Evolutionary conservation across 2,113 vertebrate species (phyloP).

Genomic region (Grallaria varia): DNA sequence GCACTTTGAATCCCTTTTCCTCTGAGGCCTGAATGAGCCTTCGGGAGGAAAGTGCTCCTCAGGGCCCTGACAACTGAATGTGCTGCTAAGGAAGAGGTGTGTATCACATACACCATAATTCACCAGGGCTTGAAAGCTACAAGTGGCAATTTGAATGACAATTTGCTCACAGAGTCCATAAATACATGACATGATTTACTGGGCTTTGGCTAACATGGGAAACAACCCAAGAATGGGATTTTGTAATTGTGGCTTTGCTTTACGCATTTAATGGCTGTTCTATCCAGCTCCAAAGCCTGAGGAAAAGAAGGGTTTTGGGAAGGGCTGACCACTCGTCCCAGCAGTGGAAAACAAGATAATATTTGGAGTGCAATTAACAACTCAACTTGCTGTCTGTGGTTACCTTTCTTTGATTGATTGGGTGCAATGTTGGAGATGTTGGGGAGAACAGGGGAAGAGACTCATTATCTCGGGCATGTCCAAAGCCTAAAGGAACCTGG

Average conservation of each 20-base stretch:
- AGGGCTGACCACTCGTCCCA: not conserved
- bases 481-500: not conserved
- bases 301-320: not conserved
- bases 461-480: not conserved
- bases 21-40: conserved; percentile 38
- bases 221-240: conserved; percentile 37
- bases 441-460: not conserved
- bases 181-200: not conserved
- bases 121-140: conserved; percentile 31
- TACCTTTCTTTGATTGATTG: conserved; percentile 9
- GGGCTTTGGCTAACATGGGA: conserved; percentile 24
- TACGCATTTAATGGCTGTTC: not conserved
- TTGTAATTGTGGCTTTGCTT: not conserved
- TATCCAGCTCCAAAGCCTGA: not conserved
- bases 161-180: not conserved
- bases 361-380: not conserved
- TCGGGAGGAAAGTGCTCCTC: conserved; percentile 69
- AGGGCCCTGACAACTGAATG: conserved; percentile 66
- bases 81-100: conserved; percentile 70
- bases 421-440: not conserved
- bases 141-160: conserved; percentile 55
- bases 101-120: not conserved
- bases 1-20: conserved; percentile 24
- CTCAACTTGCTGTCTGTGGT: not conserved
- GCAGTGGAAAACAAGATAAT: not conserved